These are phyloP conservation scores for Melanostigma gelatinosum DNA, from an alignment of 2,113 vertebrate genomes.

Conservation along the genomic window DNA sequence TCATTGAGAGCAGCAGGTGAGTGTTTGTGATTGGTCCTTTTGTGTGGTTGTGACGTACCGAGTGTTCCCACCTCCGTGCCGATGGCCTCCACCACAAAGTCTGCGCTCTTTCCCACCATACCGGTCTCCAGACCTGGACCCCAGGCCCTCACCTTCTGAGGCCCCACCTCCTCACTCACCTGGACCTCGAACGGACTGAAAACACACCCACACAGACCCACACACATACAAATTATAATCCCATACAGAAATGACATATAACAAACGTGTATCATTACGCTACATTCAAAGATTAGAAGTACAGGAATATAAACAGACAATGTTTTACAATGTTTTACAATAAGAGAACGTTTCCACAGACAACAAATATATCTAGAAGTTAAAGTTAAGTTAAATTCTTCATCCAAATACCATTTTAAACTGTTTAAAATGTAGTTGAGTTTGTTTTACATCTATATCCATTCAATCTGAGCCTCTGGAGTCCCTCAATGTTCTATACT, in stretches of 20 bases:
- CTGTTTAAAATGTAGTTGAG: background rate
- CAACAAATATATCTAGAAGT: no score
- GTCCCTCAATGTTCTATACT: background rate
- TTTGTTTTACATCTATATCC: background rate
- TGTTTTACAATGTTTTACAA: background rate
- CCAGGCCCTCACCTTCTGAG: conserved; percentile 96
- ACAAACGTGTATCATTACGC: background rate
- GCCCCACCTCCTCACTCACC: conserved; percentile 87
- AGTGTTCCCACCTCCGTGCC: conserved; percentile 95
- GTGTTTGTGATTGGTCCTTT: background rate
- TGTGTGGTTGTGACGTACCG: conserved; percentile 76
- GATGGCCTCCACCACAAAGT: conserved; percentile 96
- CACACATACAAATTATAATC: background rate
- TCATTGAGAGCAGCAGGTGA: background rate
- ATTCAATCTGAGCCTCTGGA: background rate
- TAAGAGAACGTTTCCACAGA: background rate
- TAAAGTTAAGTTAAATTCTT: background rate
- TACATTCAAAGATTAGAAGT: background rate
- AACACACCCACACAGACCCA: conserved; percentile 23
- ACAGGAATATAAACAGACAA: background rate
- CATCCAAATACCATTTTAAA: background rate
- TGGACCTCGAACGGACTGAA: conserved; percentile 91
- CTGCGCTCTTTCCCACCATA: conserved; percentile 92
- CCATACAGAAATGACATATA: background rate
- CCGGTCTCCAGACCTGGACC: conserved; percentile 93